Conservation (phyloP, 2,113 vertebrate species). For the Eurypyga helias region DNA sequence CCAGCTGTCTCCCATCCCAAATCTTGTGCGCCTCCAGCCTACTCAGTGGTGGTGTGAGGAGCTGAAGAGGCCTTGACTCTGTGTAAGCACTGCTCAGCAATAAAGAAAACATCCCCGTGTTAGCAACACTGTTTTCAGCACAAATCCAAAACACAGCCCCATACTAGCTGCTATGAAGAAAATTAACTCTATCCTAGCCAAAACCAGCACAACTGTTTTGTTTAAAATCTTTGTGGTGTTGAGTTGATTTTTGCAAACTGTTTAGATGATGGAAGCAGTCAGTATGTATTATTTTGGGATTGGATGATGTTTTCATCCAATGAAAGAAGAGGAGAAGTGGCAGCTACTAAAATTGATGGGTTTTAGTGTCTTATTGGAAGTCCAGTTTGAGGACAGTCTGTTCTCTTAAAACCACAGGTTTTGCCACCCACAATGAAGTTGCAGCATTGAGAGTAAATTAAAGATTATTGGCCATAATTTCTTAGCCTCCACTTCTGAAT, state of each 20-base stretch:
- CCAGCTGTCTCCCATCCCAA: no score
- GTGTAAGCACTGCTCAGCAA: no score
- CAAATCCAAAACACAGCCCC: no score
- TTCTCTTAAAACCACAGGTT: neutral
- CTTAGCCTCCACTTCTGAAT: neutral
- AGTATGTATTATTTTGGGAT: neutral
- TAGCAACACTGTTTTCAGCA: no score
- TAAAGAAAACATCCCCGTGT: no score
- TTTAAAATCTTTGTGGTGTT: neutral
- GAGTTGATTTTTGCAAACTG: neutral
- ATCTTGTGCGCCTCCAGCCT: no score
- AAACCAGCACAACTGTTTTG: neutral
- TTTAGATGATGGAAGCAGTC: neutral
- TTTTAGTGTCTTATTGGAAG: neutral
- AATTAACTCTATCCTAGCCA: no score
- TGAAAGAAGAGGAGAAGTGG: neutral
- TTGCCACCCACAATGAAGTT: neutral
- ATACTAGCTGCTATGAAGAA: no score
- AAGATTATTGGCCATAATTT: neutral
- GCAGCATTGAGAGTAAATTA: neutral
- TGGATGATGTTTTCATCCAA: neutral
- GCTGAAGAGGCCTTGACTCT: no score
- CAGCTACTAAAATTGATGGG: neutral
- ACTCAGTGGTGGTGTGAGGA: no score
- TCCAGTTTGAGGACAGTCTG: neutral